Base-by-base conservation (phyloP, 2,888 invertebrate species). In the Aromia moschata region DNA sequence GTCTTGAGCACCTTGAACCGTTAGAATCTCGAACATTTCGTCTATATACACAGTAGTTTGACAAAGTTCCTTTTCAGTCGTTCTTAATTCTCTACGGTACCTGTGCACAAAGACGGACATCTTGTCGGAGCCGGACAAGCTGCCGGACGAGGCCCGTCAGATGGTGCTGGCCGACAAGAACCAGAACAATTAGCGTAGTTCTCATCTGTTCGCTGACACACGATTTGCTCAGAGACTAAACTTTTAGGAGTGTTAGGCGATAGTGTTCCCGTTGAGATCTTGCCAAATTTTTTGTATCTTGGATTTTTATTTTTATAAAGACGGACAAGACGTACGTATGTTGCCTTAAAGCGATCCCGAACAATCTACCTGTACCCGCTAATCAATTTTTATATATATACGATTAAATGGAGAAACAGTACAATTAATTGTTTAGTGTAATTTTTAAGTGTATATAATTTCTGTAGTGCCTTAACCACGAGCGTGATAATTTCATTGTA, bases 71-170 rank as follows among this genome's bases (percentile, higher is more conserved):
- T 17, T 85, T 84, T n/a, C 83, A 97, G 97, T 93, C 78, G 96
- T 96, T 68, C 85, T 96, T 70, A 95, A 94, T 83, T 94, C 97
- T 45, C 84, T 98, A 71, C 89, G 93, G 73, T 90, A 92, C 78
- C 84, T 98, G 72, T 94, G 95, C 80, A 96, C 94, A 71, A 90
- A 90, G 64, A 98, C 98, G 44, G 96, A 96, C 75, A 94, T 98
- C 74, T 84, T 98, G 72, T 89, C 94, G 40, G 91, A 93, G 77
- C 97, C 97, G 9, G 89, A 90, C 77, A 88, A 89, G 56, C 84
- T 98, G 73, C 93, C 94, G 7, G 94, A 96, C 59, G 96, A 98
- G 84, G 95, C 94, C 14, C 85, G 89, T 53, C 87, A 89, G 74
- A 92, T 94, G 15, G 89, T 91, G 37, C 58, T 73, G 47, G 60